These are phyloP conservation scores for Drosophila colorata DNA, from an alignment of 2,888 invertebrate genomes.

Conservation along the genomic window DNA sequence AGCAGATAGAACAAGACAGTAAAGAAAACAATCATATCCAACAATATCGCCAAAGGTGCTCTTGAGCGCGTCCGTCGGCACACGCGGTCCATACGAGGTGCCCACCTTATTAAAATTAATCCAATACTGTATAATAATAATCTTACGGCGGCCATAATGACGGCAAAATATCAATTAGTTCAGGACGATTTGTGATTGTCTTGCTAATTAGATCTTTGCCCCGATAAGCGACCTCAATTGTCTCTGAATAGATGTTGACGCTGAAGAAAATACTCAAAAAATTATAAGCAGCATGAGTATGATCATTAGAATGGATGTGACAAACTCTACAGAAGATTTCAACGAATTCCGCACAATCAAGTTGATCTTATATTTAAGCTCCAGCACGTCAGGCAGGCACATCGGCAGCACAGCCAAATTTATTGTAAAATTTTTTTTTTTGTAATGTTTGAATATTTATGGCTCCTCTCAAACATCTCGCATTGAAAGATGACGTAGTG, in stretches of 20 bases:
- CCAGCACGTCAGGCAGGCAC: slow-evolving; percentile 91
- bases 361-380: slow-evolving; percentile 89
- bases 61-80: slow-evolving; percentile 90
- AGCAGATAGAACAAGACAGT: slow-evolving; percentile 98
- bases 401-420: slow-evolving; percentile 90
- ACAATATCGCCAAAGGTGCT: slow-evolving; percentile 90
- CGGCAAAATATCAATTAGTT: slow-evolving; percentile 94
- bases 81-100: slow-evolving; percentile 89
- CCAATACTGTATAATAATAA: slow-evolving; percentile 96
- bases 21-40: slow-evolving; percentile 96
- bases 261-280: slow-evolving; percentile 91
- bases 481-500: too few relatives aligned
- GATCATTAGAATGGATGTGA: slow-evolving; percentile 94
- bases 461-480: too few relatives aligned
- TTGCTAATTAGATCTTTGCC: slow-evolving; percentile 95
- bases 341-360: slow-evolving; percentile 88
- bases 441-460: too few relatives aligned
- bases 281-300: slow-evolving; percentile 92
- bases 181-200: slow-evolving; percentile 95
- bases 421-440: too few relatives aligned
- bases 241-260: slow-evolving; percentile 95
- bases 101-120: slow-evolving; percentile 89
- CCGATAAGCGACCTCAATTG: slow-evolving; percentile 95
- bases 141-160: slow-evolving; percentile 95
- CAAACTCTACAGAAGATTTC: slow-evolving; percentile 92